These are phyloP conservation scores for Nymphalis urticae DNA, from an alignment of 2,888 invertebrate species.

Conservation along the genomic window DNA sequence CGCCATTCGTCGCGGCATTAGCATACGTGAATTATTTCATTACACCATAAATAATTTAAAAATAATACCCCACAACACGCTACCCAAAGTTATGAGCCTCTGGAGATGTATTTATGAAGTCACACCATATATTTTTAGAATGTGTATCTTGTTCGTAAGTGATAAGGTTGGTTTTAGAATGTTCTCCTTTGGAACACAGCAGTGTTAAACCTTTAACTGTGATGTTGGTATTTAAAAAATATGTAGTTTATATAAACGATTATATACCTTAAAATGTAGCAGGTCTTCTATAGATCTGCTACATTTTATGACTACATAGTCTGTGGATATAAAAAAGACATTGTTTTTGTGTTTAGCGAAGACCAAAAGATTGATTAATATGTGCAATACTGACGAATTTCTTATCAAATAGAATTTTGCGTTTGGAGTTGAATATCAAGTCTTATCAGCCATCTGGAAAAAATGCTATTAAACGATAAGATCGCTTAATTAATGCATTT, in stretches of 20 bases:
- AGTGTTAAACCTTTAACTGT: slow-evolving; percentile 14
- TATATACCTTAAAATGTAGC: no score
- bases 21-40: slow-evolving; percentile 78
- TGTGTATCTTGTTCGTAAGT: background rate
- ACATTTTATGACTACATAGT: no score
- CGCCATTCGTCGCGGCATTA: slow-evolving; percentile 69
- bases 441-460: no score
- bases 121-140: background rate
- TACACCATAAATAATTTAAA: slow-evolving; percentile 78
- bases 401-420: no score
- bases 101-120: slow-evolving; percentile 59
- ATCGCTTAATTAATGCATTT: no score
- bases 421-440: no score
- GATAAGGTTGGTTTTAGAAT: slow-evolving; percentile 15
- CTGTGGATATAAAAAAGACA: no score
- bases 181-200: background rate
- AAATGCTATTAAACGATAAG: no score
- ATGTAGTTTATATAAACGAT: background rate
- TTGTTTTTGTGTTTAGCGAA: no score
- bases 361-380: no score
- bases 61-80: slow-evolving; percentile 75
- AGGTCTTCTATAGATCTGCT: no score
- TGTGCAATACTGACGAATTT: no score
- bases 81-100: slow-evolving; percentile 69
- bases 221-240: slow-evolving; percentile 1